phyloP scores from a whole-genome alignment of 2,113 vertebrate species.

The Silurus meridionalis region DNA sequence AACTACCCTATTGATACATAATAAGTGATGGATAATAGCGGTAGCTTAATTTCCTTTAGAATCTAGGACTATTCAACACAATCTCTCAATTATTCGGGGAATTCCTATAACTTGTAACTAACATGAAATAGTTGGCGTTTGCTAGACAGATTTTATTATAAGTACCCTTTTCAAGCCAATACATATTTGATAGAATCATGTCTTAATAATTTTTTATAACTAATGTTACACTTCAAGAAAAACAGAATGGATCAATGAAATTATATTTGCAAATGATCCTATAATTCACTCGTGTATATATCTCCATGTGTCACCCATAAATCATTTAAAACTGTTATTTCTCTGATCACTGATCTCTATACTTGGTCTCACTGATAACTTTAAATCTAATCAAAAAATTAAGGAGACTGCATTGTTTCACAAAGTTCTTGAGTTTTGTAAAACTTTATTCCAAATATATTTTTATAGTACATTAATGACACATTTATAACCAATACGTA shows the following conservation, averaged over 20 bases:
- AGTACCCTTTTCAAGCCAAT: not conserved
- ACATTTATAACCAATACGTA: not conserved
- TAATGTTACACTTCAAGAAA: not conserved
- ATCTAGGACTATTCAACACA: too few species aligned
- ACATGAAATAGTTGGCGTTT: not conserved
- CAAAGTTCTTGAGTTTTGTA: not conserved
- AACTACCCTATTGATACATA: not conserved
- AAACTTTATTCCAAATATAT: not conserved
- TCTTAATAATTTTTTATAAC: too few species aligned
- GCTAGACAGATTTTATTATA: not conserved
- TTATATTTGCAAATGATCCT: not conserved
- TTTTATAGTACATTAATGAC: not conserved
- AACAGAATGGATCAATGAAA: not conserved
- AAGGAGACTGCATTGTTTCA: not conserved
- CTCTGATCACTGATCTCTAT: not conserved
- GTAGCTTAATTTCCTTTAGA: not conserved
- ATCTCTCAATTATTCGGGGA: not conserved
- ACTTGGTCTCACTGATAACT: not conserved
- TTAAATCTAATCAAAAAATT: not conserved
- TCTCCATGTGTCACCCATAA: not conserved
- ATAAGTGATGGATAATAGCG: not conserved
- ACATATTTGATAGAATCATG: too few species aligned
- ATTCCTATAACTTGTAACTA: not conserved
- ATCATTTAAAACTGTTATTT: not conserved
- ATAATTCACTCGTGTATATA: not conserved